Percentiles rank a stretch among this genome's conserved stretches.
These are phyloP conservation scores for Colistium nudipinnis DNA, from an alignment of 2,113 vertebrate species.

Conservation along the genomic window DNA sequence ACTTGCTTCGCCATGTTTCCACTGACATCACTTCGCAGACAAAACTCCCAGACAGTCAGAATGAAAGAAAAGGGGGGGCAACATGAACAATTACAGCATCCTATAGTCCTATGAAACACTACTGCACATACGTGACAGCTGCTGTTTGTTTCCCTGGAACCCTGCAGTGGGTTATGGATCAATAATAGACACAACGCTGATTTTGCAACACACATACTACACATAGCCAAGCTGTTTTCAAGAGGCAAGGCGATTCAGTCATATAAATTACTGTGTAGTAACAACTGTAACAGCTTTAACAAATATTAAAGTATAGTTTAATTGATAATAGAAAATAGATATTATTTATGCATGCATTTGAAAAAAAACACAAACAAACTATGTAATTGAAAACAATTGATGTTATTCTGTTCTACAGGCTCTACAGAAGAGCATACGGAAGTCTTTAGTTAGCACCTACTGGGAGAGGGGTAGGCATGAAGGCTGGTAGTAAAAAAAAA, in stretches of 20 bases:
- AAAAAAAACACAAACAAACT: no score
- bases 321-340: no score
- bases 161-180: neutral
- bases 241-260: neutral
- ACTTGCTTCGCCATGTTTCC: constrained; percentile 48
- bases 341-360: no score
- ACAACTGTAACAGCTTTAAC: neutral
- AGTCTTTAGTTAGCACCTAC: no score
- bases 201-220: no score
- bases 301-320: neutral
- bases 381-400: no score
- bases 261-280: neutral
- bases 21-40: constrained; percentile 42
- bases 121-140: neutral
- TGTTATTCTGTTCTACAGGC: no score
- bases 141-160: neutral
- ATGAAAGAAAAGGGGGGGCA: no score
- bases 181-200: neutral
- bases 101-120: neutral
- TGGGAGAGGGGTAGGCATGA: no score
- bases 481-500: no score
- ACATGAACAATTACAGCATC: constrained; percentile 19
- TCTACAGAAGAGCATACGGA: no score
- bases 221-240: neutral
- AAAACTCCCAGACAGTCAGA: constrained; percentile 18